Conservation (phyloP, 2,113 vertebrate species). For the Microcebus ravelobensis region DNA sequence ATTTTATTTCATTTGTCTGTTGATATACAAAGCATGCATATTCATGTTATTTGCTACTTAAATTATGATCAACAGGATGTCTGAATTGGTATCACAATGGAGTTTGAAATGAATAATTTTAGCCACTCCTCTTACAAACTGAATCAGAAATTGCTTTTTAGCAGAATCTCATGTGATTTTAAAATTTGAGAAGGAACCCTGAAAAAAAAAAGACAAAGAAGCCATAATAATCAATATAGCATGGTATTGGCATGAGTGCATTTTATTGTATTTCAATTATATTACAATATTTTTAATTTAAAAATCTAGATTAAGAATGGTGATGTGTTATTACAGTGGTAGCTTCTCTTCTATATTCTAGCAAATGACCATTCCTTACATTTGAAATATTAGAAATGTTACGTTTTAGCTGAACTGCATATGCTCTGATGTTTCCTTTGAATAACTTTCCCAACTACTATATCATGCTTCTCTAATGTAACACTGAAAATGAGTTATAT, state of each 20-base stretch:
- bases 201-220: not conserved
- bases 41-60: not conserved
- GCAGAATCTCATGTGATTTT: not conserved
- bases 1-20: not conserved
- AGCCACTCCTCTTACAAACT: accelerated
- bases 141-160: not conserved
- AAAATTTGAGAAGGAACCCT: not conserved
- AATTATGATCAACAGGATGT: not conserved
- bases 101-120: not conserved
- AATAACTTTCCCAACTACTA: not conserved
- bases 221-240: not conserved
- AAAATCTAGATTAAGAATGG: not conserved
- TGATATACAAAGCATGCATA: not conserved
- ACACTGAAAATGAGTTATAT: not conserved
- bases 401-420: not conserved
- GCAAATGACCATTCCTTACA: not conserved
- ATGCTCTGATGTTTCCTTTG: not conserved
- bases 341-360: not conserved
- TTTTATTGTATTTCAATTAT: not conserved
- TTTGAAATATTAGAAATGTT: not conserved
- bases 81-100: not conserved
- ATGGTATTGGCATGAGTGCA: not conserved
- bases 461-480: not conserved
- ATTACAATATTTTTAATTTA: not conserved
- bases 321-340: not conserved